phyloP scores from a whole-genome alignment of 2,888 invertebrate species.

The Aphelenchoides bicaudatus region DNA sequence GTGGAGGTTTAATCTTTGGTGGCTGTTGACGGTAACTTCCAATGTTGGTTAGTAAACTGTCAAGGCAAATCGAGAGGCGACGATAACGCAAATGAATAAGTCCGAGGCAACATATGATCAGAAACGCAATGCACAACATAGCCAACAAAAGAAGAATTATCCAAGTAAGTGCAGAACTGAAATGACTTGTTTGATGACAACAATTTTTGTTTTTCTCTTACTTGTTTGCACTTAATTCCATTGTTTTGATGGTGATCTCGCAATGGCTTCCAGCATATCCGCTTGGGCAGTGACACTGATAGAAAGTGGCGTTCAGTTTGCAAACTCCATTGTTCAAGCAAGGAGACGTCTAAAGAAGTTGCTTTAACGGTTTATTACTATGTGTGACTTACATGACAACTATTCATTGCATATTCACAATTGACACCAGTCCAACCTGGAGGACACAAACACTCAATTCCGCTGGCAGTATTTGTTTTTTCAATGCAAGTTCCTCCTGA shows the following conservation, averaged over 20 bases:
- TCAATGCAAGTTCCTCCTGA: conserved; percentile 16
- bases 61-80: no score
- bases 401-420: background rate
- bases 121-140: no score
- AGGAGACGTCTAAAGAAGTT: conserved; percentile 3
- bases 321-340: conserved; percentile 12
- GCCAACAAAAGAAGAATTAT: no score
- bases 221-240: background rate
- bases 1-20: no score
- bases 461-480: background rate
- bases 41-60: no score
- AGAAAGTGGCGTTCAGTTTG: background rate
- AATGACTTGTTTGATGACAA: no score
- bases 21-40: no score
- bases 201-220: no score
- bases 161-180: no score
- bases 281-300: conserved; percentile 10
- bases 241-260: conserved; percentile 3
- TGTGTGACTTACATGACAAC: conserved; percentile 9
- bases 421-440: conserved; percentile 4
- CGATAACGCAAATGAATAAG: no score
- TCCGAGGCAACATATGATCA: no score
- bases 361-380: background rate
- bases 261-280: conserved; percentile 17
- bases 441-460: conserved; percentile 1